phyloP scores from a whole-genome alignment of 2,888 invertebrate genomes.

The Apocheima hispidaria region DNA sequence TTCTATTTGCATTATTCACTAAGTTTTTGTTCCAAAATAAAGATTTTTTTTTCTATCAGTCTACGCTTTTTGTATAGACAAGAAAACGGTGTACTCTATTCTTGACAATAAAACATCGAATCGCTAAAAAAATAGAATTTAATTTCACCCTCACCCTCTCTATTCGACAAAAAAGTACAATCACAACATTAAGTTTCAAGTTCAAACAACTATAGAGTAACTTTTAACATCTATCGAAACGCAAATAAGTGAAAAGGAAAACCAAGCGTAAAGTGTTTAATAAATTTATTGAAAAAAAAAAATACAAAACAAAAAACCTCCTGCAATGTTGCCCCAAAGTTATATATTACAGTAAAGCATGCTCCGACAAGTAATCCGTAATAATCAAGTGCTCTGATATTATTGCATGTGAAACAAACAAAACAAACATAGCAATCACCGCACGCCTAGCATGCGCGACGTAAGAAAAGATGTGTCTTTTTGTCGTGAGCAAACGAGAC shows the following conservation, averaged over 20 bases:
- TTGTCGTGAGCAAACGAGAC: background rate
- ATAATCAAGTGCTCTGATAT: conserved; percentile 59
- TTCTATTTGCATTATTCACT: too few species aligned
- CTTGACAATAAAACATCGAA: conserved; percentile 60
- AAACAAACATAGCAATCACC: conserved; percentile 40
- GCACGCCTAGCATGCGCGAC: background rate
- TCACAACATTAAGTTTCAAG: conserved; percentile 72
- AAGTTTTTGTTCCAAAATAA: too few species aligned
- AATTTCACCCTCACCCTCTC: conserved; percentile 69
- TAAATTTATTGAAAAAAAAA: conserved; percentile 82
- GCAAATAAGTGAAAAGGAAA: conserved; percentile 47
- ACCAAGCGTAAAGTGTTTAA: conserved; percentile 70
- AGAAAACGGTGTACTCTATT: too few species aligned
- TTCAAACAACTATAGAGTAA: conserved; percentile 42
- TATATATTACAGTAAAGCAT: conserved; percentile 69
- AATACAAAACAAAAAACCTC: conserved; percentile 72
- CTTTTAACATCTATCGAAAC: background rate
- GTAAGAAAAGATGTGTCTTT: background rate
- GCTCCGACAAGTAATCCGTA: conserved; percentile 68
- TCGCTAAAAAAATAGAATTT: conserved; percentile 80
- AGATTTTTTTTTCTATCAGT: too few species aligned
- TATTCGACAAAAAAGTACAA: conserved; percentile 66
- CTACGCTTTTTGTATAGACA: too few species aligned
- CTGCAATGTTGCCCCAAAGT: conserved; percentile 74
- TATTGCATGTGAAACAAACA: conserved; percentile 56